Evolutionary conservation across 1,140 invertebrate species (phyloP), one percentile per base, ranked within the genome.

Genomic region (Hormaphis cornu): DNA sequence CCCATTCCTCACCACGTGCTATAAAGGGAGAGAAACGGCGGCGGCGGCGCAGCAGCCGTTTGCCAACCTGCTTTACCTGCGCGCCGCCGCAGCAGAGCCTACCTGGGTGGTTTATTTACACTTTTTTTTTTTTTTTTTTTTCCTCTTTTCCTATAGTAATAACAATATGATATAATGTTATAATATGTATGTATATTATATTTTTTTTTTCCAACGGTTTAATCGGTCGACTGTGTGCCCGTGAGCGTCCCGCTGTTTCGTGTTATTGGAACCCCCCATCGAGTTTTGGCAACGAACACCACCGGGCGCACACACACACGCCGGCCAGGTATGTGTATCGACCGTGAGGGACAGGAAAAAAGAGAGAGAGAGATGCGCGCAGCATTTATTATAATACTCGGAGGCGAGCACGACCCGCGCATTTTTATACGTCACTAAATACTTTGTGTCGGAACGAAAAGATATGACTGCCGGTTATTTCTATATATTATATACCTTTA

Each of bases 371-470:
- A 8, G 16, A 42, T 6, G 10, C 16, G 18, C 53, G 30, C 33
- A 2, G 53, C 53, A 37, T 56, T 56, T 56, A 56, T 56, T 37
- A 52, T 40, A 26, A 58, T 58, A 58, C 33, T 58, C 54, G 22
- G 35, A 16, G 33, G 54, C 54, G n/a, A n/a, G 14, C 35, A 37
- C 54, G 52, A 54, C 52, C 20, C 54, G 1, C 24, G 54, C 33
- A 40, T 58, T 58, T 58, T 58, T 58, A 58, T 58, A 58, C 54
- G 54, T 58, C 54, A 58, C 54, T 58, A 58, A 58, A 58, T 58
- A 58, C 54, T 58, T 58, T 58, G 54, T 58, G 22, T 58, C 54
- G 54, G 54, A 58, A 37, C 33, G 33, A 56, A 22, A 14, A n/a
- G n/a, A n/a, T n/a, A 40, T 40, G 33, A 54, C 28, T 54, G 52